These are phyloP conservation scores for Drosophila prolongata DNA, from an alignment of 2,888 invertebrate species.

Conservation along the genomic window DNA sequence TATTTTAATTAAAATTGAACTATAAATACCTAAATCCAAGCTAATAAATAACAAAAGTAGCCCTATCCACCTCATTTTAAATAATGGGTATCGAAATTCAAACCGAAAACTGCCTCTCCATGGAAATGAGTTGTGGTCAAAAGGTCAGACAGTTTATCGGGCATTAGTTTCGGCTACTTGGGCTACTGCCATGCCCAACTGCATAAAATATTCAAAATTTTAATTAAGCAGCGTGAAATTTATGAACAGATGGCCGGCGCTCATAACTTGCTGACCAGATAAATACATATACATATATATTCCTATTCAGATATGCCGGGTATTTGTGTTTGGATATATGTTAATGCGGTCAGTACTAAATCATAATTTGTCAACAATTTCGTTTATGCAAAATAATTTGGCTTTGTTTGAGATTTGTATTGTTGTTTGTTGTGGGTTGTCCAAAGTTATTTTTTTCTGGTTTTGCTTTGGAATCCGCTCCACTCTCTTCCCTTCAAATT, in stretches of 20 bases:
- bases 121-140: slow-evolving; percentile 43
- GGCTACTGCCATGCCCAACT: slow-evolving; percentile 48
- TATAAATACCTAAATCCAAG: no score
- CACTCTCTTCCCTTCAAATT: slow-evolving; percentile 27
- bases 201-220: slow-evolving; percentile 60
- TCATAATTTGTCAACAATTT: slow-evolving; percentile 81
- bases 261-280: slow-evolving; percentile 43
- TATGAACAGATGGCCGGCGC: slow-evolving; percentile 45
- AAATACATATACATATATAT: slow-evolving; percentile 30
- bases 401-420: slow-evolving; percentile 47
- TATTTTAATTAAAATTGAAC: no score
- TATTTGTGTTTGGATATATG: slow-evolving; percentile 50
- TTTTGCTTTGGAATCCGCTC: slow-evolving; percentile 13
- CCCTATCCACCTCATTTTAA: not conserved
- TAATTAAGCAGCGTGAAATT: slow-evolving; percentile 62
- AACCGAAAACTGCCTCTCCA: slow-evolving; percentile 12
- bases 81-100: not conserved
- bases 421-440: slow-evolving; percentile 31
- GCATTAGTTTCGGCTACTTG: slow-evolving; percentile 48
- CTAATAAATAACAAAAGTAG: no score
- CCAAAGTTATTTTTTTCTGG: slow-evolving; percentile 8
- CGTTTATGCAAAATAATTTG: slow-evolving; percentile 69
- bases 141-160: slow-evolving; percentile 51
- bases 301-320: slow-evolving; percentile 15
- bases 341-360: slow-evolving; percentile 74